Evolutionary conservation across 2,797 vertebrate genomes (phyloP), one percentile per base, ranked within the genome.

Genomic region (Gallinago nigripennis): DNA sequence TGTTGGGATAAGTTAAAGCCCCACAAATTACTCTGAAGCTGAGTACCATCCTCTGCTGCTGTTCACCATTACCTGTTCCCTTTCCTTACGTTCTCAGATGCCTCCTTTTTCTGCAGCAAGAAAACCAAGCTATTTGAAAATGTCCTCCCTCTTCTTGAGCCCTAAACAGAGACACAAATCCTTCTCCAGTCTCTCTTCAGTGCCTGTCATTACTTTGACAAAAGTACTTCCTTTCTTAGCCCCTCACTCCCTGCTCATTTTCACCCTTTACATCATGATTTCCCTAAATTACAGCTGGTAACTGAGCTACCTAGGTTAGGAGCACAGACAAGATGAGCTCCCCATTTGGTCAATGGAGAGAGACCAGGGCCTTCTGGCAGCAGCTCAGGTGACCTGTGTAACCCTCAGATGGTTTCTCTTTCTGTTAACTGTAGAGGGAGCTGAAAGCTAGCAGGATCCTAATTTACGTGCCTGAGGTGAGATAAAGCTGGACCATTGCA

Each of bases 361-460:
- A 50, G 15, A 71, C 37, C 37, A 81, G 61, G 46, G 35, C 19
- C 61, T 86, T 63, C 69, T 43, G n/a, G 21, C 19, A 37, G 54
- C 1, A 1, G 28, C 39, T 63, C 33, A 72, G 48, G 66, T 79
- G 73, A 88, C 80, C 85, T n/a, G 28, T 45, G 28, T 85, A 94
- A 86, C 79, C 79, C 51, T 90, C 31, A 46, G 46, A 53, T 37
- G 35, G 37, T 84, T 94, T 76, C 86, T 77, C 91, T 93, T 89
- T 89, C 17, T 89, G n/a, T 76, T 90, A 93, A 95, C 95, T 96
- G 95, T 79, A 97, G 95, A 96, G 95, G 94, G 94, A 97, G 95
- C 96, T 95, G 96, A 93, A 96, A 90, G 92, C 77, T 69, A 97
- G 86, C 66, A 94, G 82, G 82, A 95, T 97, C 63, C 54, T 85